phyloP scores from a whole-genome alignment of 2,797 vertebrate species.

The Holocentrus rufus region DNA sequence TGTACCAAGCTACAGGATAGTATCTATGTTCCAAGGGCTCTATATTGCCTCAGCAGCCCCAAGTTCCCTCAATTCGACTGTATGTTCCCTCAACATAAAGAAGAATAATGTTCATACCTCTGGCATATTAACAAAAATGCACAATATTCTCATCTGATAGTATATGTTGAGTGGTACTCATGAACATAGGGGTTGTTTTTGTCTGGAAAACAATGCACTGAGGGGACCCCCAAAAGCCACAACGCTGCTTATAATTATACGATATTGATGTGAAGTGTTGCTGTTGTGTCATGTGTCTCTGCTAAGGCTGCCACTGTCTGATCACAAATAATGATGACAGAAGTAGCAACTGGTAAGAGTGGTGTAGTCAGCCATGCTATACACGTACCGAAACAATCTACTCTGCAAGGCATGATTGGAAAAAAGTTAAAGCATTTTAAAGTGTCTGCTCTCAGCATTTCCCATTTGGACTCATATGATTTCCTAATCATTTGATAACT shows the following conservation, averaged over 20 bases:
- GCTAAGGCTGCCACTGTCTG: conserved; percentile 16
- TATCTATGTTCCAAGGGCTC: too few relatives aligned
- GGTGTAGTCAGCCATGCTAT: conserved; percentile 35
- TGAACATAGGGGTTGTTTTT: too few relatives aligned
- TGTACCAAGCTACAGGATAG: too few relatives aligned
- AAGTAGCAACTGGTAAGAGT: conserved; percentile 25
- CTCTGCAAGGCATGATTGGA: conserved; percentile 19
- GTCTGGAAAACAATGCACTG: too few relatives aligned
- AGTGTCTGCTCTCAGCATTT: conserved; percentile 25
- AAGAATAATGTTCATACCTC: too few relatives aligned
- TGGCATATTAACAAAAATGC: too few relatives aligned
- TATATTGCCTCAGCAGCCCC: too few relatives aligned
- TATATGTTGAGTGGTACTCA: too few relatives aligned
- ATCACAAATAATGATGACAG: conserved; percentile 27
- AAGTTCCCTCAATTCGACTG: too few relatives aligned
- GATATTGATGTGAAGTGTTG: conserved; percentile 33
- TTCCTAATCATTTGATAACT: conserved; percentile 38
- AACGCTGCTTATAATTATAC: conserved; percentile 15
- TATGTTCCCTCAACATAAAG: too few relatives aligned
- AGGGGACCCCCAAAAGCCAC: not conserved
- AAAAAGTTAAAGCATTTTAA: conserved; percentile 20
- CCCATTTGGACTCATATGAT: conserved; percentile 33
- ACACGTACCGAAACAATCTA: conserved; percentile 22
- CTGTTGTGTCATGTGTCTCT: conserved; percentile 11
- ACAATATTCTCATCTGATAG: too few relatives aligned